Conservation (phyloP, 2,888 invertebrate genomes). For the Oxytorus armatus region DNA sequence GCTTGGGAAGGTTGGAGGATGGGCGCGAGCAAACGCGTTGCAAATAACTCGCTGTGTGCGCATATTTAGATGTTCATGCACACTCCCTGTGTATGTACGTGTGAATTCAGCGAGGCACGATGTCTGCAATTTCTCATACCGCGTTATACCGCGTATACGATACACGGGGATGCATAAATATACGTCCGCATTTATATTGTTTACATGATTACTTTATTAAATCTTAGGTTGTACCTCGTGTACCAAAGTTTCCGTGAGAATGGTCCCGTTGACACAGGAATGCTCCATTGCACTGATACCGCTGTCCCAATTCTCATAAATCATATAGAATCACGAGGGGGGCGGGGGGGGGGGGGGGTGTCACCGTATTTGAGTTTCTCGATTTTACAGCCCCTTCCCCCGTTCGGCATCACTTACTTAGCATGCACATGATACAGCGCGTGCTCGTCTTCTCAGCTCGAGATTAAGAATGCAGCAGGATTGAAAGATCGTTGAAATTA, state of each 20-base stretch:
- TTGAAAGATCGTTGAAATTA: neutral
- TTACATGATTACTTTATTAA: constrained; percentile 57
- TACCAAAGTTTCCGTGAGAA: neutral
- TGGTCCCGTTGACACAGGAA: constrained; percentile 13
- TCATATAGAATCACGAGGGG: neutral
- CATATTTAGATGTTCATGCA: neutral
- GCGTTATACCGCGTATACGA: constrained; percentile 32
- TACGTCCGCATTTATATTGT: constrained; percentile 42
- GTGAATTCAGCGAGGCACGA: constrained; percentile 44
- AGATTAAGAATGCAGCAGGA: neutral
- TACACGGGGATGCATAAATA: constrained; percentile 42
- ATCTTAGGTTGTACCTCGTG: constrained; percentile 43
- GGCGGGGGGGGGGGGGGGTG: neutral
- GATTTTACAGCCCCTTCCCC: neutral
- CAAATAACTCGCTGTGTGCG: constrained; percentile 48
- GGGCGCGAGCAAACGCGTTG: constrained; percentile 49
- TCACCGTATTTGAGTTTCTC: constrained; percentile 14
- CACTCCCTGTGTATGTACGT: constrained; percentile 12
- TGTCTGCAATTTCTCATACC: constrained; percentile 39
- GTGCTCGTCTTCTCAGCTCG: neutral
- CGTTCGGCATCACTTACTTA: neutral
- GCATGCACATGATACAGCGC: neutral
- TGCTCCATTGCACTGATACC: constrained; percentile 20
- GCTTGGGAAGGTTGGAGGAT: constrained; percentile 30
- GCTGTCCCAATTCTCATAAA: neutral